Base-by-base conservation (phyloP, 2,888 invertebrate genomes). In the Ceratothoa steindachneri region DNA sequence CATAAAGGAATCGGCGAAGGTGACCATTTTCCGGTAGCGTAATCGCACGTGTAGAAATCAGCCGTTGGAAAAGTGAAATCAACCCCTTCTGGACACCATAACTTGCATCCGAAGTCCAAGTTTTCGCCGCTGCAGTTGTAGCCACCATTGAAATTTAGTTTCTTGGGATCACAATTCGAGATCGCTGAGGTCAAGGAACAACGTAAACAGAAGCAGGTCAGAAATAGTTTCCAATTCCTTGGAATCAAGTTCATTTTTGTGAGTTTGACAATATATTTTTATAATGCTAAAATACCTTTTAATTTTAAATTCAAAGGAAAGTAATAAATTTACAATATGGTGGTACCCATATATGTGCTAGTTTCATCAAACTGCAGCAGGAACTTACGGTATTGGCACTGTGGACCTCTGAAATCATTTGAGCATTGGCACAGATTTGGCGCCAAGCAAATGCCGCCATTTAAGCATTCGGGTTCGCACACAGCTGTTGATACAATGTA, bases 371-470 rank as follows among this genome's bases (percentile, higher is more conserved):
- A n/a, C n/a, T n/a, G n/a, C n/a, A n/a, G n/a, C n/a, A 31, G 2
- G 27, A 65, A 77, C 87, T 86, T 83, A 88, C 88, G 82, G 82
- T 89, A 91, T 85, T 91, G 90, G 81, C 91, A 92, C 81, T 89
- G 89, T 0, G 89, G 87, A n/a, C 91, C 91, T 77, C 89, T 87
- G 81, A 86, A 91, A 1, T 88, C 88, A 79, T 88, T 86, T 0
- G 92, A 89, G 82, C 95, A 95, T 80, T 91, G 89, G 81, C 95
- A 95, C 1, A 88, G 86, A 82, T 93, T 90, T 9, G 89, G 87
- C 0, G 90, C 87, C 0, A 93, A 85, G 83, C 95, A 95, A n/a
- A 88, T 87, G 0, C 95, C 95, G 0, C 91, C 93, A 82, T 95
- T 93, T 75, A 87, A 83, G 82, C 95, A 95, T 0, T 89, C 87